Percentiles rank a stretch among this genome's conserved stretches.
phyloP scores from a whole-genome alignment of 2,113 vertebrate genomes.

The Carlito syrichta region DNA sequence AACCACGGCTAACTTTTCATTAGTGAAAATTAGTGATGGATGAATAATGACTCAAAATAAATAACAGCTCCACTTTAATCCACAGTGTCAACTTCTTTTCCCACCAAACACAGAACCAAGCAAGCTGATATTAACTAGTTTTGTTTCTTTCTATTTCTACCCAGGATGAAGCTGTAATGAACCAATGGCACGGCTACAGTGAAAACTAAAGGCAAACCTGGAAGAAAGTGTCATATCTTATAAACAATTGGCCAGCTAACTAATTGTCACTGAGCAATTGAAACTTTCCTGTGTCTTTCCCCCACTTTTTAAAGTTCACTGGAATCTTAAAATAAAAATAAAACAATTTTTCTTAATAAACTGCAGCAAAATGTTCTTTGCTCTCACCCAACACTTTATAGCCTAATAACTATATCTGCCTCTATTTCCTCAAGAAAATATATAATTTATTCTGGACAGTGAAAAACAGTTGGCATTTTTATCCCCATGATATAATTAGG shows the following conservation, averaged over 20 bases:
- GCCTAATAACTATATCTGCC: background rate
- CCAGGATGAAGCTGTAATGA: background rate
- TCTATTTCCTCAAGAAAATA: background rate
- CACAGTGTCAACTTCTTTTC: background rate
- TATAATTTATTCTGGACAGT: background rate
- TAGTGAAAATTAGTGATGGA: constrained; percentile 20
- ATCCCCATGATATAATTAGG: background rate
- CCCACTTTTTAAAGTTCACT: background rate
- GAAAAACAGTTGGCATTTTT: background rate
- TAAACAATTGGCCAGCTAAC: background rate
- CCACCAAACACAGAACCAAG: background rate
- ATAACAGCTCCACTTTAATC: background rate
- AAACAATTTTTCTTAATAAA: background rate
- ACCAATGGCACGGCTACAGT: background rate
- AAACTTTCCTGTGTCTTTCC: background rate
- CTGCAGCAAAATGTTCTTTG: background rate
- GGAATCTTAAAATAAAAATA: background rate
- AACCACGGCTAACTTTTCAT: constrained; percentile 19
- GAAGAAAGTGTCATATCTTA: background rate
- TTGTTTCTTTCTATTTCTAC: background rate
- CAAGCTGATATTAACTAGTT: background rate
- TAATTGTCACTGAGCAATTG: background rate
- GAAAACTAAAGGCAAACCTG: background rate
- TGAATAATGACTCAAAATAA: constrained; percentile 42
- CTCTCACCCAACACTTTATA: background rate